A percentile compares a stretch with the other conserved stretches of the same genome.
Evolutionary conservation across 2,113 vertebrate species (phyloP).

Genomic region (Naja naja): DNA sequence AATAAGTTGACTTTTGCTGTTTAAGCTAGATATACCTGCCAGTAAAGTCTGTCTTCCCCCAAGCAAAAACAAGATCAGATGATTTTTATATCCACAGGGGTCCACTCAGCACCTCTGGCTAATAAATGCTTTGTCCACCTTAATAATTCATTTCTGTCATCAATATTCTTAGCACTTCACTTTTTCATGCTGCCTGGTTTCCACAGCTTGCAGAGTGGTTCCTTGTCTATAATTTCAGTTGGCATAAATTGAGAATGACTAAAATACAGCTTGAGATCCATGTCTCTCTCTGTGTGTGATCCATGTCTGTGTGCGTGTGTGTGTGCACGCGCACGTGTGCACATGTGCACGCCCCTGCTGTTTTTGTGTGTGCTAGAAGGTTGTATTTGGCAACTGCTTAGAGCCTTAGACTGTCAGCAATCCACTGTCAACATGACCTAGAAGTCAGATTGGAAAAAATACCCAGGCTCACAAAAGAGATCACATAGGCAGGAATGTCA

Average conservation of each 20-base stretch:
- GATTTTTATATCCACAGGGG: slow-evolving; percentile 20
- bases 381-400: background rate
- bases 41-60: slow-evolving; percentile 1
- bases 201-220: background rate
- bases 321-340: background rate
- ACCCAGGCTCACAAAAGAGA: background rate
- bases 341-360: background rate
- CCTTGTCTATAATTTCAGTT: background rate
- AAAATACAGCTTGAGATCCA: background rate
- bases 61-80: slow-evolving; percentile 25
- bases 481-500: background rate
- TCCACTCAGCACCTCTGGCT: slow-evolving; percentile 22
- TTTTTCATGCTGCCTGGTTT: slow-evolving; percentile 14
- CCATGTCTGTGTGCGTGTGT: background rate
- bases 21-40: background rate
- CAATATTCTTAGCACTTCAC: slow-evolving; percentile 19
- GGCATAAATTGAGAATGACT: slow-evolving; percentile 3
- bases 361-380: slow-evolving; percentile 13
- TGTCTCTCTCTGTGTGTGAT: background rate
- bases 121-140: slow-evolving; percentile 26
- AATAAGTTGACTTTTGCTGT: slow-evolving; percentile 14
- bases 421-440: background rate
- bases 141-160: slow-evolving; percentile 29
- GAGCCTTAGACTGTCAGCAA: background rate
- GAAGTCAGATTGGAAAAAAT: background rate